phyloP scores from a whole-genome alignment of 2,888 invertebrate species.

The Chrysomela aeneicollis region DNA sequence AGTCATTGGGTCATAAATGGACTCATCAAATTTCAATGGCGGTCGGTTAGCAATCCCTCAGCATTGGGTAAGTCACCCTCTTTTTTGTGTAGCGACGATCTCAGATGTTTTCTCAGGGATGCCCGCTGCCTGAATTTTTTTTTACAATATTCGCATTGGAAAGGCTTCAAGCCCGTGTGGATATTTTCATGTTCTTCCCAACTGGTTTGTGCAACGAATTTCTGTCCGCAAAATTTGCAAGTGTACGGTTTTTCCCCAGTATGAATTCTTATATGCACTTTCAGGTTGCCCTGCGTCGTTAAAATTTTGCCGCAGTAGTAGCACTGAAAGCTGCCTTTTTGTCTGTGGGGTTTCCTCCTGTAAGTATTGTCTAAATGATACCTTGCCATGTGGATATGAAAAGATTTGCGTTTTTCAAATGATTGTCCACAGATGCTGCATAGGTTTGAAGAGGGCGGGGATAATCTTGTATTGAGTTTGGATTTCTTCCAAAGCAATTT shows the following conservation, averaged over 20 bases:
- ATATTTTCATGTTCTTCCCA: slow-evolving; percentile 46
- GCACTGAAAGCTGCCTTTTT: slow-evolving; percentile 32
- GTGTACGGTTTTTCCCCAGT: slow-evolving; percentile 50
- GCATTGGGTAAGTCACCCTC: slow-evolving; percentile 3
- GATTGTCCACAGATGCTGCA: slow-evolving; percentile 35
- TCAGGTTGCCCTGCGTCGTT: slow-evolving; percentile 41
- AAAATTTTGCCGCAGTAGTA: slow-evolving; percentile 35
- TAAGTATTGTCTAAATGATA: slow-evolving; percentile 40
- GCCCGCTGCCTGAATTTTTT: slow-evolving; percentile 70
- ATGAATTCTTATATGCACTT: slow-evolving; percentile 46
- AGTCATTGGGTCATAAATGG: too few relatives aligned
- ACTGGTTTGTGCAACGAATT: slow-evolving; percentile 46
- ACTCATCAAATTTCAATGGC: too few relatives aligned
- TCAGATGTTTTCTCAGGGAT: slow-evolving; percentile 48
- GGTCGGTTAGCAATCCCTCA: background rate
- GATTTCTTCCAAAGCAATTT: too few relatives aligned
- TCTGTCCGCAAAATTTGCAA: slow-evolving; percentile 48
- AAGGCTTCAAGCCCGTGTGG: slow-evolving; percentile 42
- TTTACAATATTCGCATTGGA: slow-evolving; percentile 51
- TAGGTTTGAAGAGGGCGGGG: slow-evolving; percentile 25
- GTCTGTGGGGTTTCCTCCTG: slow-evolving; percentile 15
- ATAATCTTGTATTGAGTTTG: slow-evolving; percentile 15
- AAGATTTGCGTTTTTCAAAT: slow-evolving; percentile 32
- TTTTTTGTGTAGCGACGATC: slow-evolving; percentile 32
- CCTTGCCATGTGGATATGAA: slow-evolving; percentile 30